Conservation (phyloP, 2,888 invertebrate species). For the Rutpela maculata region DNA sequence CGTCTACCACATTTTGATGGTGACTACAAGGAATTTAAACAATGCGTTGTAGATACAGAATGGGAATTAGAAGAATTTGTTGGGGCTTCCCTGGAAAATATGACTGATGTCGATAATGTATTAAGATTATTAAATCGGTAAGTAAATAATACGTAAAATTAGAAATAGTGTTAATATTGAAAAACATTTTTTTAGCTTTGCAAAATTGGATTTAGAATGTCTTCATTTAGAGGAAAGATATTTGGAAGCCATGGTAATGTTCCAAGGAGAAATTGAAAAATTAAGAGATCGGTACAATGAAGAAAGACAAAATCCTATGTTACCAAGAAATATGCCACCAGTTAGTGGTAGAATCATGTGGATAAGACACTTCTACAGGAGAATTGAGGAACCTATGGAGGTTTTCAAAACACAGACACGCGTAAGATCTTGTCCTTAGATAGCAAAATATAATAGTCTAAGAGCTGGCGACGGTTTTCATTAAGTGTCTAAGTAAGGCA, state of each 20-base stretch:
- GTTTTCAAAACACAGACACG: conserved; percentile 73
- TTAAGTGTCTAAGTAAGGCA: too few relatives aligned
- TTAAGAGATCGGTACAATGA: conserved; percentile 87
- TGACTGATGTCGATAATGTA: conserved; percentile 70
- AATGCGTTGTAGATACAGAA: conserved; percentile 82
- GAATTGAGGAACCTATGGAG: conserved; percentile 86
- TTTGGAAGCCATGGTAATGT: conserved; percentile 81
- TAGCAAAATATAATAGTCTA: too few relatives aligned
- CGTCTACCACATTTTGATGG: conserved; percentile 84
- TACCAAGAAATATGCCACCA: conserved; percentile 87
- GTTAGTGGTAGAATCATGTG: conserved; percentile 88
- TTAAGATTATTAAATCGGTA: conserved; percentile 69
- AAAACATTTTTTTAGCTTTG: conserved; percentile 77
- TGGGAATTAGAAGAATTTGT: conserved; percentile 84
- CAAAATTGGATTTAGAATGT: conserved; percentile 83
- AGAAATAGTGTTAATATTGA: background rate
- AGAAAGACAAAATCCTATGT: conserved; percentile 83
- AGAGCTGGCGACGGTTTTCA: too few relatives aligned
- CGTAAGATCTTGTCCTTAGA: conserved; percentile 51
- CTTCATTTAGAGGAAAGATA: conserved; percentile 86
- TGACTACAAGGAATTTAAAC: conserved; percentile 85
- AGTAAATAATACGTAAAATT: conserved; percentile 46
- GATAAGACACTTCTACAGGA: conserved; percentile 86
- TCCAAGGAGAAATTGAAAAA: conserved; percentile 82
- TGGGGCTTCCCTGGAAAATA: conserved; percentile 74